A percentile compares a stretch with the other conserved stretches of the same genome.
These are phyloP conservation scores for Triplophysa bombifrons DNA, from an alignment of 2,797 vertebrate species.

Conservation along the genomic window DNA sequence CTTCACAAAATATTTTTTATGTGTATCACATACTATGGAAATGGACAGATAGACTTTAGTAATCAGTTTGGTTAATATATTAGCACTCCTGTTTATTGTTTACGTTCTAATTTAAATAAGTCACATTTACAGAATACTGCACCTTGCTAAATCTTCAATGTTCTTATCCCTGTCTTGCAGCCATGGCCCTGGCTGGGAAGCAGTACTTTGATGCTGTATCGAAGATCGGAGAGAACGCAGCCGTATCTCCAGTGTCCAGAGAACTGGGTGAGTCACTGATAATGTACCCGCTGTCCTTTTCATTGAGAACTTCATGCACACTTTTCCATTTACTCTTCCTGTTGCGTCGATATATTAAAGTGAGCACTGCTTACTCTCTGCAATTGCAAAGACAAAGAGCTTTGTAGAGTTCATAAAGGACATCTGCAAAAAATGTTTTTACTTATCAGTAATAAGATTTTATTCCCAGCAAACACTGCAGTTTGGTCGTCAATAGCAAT, in stretches of 20 bases:
- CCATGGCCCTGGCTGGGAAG: conserved; percentile 92
- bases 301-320: background rate
- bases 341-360: background rate
- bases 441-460: background rate
- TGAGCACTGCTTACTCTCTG: background rate
- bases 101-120: too few species aligned
- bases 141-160: background rate
- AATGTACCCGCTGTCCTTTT: background rate
- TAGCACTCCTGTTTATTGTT: background rate
- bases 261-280: conserved; percentile 89
- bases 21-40: background rate
- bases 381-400: background rate
- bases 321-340: conserved; percentile 19
- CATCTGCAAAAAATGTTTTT: background rate
- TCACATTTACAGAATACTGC: conserved; percentile 20
- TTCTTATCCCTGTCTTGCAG: conserved; percentile 71
- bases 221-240: conserved; percentile 93
- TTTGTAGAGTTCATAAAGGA: background rate
- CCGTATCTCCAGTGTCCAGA: conserved; percentile 91
- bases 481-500: background rate
- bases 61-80: background rate
- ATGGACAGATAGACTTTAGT: background rate
- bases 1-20: background rate
- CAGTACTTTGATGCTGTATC: conserved; percentile 94
- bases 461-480: background rate